Evolutionary conservation across 2,797 vertebrate genomes (phyloP).

Genomic region (Cossypha heuglini): DNA sequence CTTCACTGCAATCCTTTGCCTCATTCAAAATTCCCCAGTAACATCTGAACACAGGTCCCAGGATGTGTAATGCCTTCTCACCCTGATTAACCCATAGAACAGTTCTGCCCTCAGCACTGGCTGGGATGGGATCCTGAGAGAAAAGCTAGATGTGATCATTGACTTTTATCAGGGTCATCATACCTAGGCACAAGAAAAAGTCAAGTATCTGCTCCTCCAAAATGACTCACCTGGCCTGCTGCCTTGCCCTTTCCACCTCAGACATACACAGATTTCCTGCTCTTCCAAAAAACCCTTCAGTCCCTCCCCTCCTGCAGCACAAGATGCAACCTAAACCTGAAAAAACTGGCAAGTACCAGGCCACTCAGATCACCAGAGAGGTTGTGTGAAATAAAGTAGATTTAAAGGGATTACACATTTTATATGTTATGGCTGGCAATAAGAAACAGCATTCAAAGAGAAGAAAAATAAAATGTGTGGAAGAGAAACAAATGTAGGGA

Average conservation of each 20-base stretch:
- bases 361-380: background rate
- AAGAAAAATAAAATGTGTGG: background rate
- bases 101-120: background rate
- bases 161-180: background rate
- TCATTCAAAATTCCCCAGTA: background rate
- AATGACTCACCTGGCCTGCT: background rate
- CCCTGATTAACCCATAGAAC: background rate
- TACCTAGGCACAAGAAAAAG: background rate
- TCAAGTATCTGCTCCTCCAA: background rate
- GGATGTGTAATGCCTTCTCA: background rate
- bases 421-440: background rate
- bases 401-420: background rate
- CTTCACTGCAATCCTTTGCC: background rate
- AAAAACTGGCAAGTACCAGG: background rate
- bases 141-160: background rate
- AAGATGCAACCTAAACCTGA: background rate
- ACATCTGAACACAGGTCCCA: background rate
- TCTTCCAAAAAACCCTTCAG: background rate
- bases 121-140: background rate
- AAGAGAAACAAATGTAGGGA: background rate
- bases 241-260: background rate
- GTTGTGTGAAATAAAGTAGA: background rate
- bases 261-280: background rate
- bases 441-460: background rate
- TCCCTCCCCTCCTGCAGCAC: background rate